Conservation (phyloP, 2,888 invertebrate species). For the Tenthredo scrophulariae region DNA sequence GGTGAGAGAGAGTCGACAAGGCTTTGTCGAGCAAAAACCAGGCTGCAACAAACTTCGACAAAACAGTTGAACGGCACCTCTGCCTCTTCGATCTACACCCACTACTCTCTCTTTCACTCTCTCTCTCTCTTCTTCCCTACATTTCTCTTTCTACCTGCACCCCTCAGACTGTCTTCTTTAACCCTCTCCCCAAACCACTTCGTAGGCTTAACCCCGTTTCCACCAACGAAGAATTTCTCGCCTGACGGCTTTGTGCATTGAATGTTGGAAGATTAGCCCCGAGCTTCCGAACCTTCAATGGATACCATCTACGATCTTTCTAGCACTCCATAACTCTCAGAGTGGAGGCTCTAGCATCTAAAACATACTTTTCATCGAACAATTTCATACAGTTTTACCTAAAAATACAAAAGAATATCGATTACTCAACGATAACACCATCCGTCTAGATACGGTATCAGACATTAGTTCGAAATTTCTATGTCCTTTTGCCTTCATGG, state of each 20-base stretch:
- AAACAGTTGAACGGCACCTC: conserved; percentile 36
- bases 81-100: background rate
- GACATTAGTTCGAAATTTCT: background rate
- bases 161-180: background rate
- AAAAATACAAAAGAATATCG: background rate
- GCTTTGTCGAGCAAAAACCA: conserved; percentile 33
- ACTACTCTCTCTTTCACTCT: background rate
- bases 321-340: conserved; percentile 6
- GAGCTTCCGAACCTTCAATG: background rate
- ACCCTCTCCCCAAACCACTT: conserved; percentile 15
- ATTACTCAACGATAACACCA: background rate
- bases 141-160: background rate
- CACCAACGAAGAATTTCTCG: conserved; percentile 20
- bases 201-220: conserved; percentile 26
- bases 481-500: background rate
- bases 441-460: background rate
- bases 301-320: conserved; percentile 12
- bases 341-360: background rate
- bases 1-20: conserved; percentile 27
- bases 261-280: background rate
- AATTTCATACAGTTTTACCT: background rate
- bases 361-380: background rate
- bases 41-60: conserved; percentile 43
- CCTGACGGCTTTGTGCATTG: conserved; percentile 20
- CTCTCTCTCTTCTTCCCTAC: too few relatives aligned